A percentile compares a stretch with the other conserved stretches of the same genome.
Conservation (phyloP, 1,140 invertebrate species). For the Zophobas morio region DNA sequence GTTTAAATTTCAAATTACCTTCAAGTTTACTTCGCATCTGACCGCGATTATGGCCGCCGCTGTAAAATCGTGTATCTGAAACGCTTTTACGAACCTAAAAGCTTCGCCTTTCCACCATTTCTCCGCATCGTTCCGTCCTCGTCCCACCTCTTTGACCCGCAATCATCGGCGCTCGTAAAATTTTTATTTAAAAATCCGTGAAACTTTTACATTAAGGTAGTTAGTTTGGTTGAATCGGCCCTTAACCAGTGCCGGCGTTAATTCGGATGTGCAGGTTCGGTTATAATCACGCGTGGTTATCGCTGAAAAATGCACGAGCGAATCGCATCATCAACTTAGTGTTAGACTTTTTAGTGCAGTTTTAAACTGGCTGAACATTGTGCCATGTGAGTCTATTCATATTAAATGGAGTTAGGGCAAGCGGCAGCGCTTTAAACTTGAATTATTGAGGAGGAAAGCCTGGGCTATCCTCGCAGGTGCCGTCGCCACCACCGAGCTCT, state of each 20-base stretch:
- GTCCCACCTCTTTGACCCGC: conserved; percentile 12
- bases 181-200: conserved; percentile 25
- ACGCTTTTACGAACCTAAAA: conserved; percentile 13
- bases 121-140: background rate
- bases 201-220: conserved; percentile 24
- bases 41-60: background rate
- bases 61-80: conserved; percentile 11
- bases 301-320: conserved; percentile 36
- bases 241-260: conserved; percentile 1
- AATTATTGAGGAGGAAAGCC: conserved; percentile 63
- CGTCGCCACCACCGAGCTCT: conserved; percentile 58
- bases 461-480: conserved; percentile 63
- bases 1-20: background rate
- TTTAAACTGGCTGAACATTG: conserved; percentile 60
- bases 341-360: conserved; percentile 45
- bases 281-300: conserved; percentile 1
- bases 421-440: conserved; percentile 63
- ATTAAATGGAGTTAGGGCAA: conserved; percentile 65
- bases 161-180: conserved; percentile 31
- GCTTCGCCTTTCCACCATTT: conserved; percentile 6
- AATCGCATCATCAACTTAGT: conserved; percentile 46
- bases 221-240: conserved; percentile 2
- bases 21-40: background rate
- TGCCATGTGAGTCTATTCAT: conserved; percentile 64
- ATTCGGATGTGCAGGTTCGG: conserved; percentile 13